Conservation (phyloP, 2,113 vertebrate genomes). For the Heterotilapia buettikoferi region DNA sequence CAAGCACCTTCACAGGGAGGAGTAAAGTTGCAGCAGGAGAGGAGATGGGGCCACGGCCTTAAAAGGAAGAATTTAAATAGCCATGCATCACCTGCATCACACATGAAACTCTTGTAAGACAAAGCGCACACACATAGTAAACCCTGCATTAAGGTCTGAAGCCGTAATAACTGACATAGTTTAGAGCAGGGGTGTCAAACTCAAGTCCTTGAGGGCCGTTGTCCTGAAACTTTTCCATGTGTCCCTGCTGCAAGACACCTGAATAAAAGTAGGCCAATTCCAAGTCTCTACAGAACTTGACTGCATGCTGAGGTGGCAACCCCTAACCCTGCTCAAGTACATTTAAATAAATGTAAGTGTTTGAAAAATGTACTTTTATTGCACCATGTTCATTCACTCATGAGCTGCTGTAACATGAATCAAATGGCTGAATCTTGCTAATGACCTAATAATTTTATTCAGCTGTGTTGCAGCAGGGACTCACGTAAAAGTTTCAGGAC, state of each 20-base stretch:
- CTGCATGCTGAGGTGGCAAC: neutral
- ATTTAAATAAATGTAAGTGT: neutral
- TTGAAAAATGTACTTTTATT: neutral
- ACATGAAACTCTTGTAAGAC: neutral
- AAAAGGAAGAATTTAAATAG: neutral
- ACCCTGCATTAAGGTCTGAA: accelerated
- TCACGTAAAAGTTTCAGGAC: accelerated
- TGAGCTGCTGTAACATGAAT: neutral
- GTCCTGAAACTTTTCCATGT: neutral
- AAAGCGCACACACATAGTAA: accelerated
- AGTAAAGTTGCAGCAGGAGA: neutral
- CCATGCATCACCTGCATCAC: neutral
- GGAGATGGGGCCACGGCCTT: neutral
- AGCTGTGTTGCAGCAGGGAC: neutral
- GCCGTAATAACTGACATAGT: neutral
- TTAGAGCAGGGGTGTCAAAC: neutral
- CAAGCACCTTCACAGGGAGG: neutral
- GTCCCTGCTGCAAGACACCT: neutral
- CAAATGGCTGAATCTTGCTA: neutral
- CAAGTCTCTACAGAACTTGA: neutral
- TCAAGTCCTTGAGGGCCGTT: neutral
- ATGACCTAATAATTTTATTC: neutral
- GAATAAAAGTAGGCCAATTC: neutral
- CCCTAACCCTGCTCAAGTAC: neutral
- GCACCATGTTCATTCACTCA: neutral